A percentile compares a stretch with the other conserved stretches of the same genome.
Evolutionary conservation across 2,797 vertebrate genomes (phyloP).

Genomic region (Acridotheres tristis): DNA sequence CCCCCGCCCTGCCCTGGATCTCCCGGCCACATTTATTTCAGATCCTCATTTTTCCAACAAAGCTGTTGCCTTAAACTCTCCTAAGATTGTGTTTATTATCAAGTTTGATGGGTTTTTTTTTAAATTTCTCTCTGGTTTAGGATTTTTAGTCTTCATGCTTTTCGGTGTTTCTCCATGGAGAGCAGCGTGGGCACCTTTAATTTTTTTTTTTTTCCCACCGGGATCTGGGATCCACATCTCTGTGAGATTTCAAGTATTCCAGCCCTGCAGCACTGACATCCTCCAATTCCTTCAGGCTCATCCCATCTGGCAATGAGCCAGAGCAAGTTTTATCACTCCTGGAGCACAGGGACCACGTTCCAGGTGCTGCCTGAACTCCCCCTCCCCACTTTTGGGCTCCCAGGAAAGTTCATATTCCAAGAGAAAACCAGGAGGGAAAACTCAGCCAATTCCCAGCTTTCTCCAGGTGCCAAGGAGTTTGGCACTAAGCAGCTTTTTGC

Average conservation of each 20-base stretch:
- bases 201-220: not conserved
- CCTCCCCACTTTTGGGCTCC: not conserved
- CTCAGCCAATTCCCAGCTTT: not conserved
- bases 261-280: too few species aligned
- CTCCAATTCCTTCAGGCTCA: not conserved
- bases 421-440: not conserved
- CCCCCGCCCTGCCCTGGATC: not conserved
- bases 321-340: too few species aligned
- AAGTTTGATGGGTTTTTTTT: not conserved
- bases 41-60: not conserved
- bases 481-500: slow-evolving; percentile 43
- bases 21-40: fast-evolving
- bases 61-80: not conserved
- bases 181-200: not conserved
- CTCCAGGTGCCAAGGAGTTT: slow-evolving; percentile 5
- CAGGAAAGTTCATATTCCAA: not conserved
- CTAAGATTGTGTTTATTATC: not conserved
- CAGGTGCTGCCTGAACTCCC: not conserved
- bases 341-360: not conserved
- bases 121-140: not conserved
- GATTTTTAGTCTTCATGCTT: fast-evolving
- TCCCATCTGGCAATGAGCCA: not conserved
- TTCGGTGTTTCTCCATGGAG: not conserved
- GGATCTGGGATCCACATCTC: not conserved
- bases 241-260: not conserved